Base-by-base conservation (phyloP, 2,888 invertebrate genomes). In the Pardosa pseudoannulata region DNA sequence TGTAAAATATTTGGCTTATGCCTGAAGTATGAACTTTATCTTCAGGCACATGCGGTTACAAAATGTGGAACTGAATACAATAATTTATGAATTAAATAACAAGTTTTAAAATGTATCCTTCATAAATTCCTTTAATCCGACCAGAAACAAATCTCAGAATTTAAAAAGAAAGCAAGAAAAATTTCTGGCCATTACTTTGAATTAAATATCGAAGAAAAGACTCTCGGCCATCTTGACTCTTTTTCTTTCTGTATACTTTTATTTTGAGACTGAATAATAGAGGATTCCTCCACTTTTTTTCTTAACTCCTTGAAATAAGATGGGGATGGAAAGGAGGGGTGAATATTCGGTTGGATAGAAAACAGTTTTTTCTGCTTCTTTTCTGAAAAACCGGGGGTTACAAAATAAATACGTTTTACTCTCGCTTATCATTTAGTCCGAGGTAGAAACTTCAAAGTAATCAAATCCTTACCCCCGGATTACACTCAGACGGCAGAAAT, bases 121-220 rank as follows among this genome's bases (percentile, higher is more conserved):
- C 16, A 65, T 13, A 29, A 65, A 65, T 23, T 65, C 65, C 7
- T 13, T 1, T 1, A 31, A 29, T 31, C 31, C 2, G n/a, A 29
- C 31, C 6, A 29, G n/a, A 31, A 29, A 65, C 29, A 65, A 11
- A n/a, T 31, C 29, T 31, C 16, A 31, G 16, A 13, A 28, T 28
- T 62, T 31, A 31, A 6, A 31, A 65, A 29, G 23, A n/a, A 56
- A n/a, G 65, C 11, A 65, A 65, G 9, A 62, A 62, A 62, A 62
- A 28, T 28, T n/a, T 29, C 29, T 29, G 29, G 65, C n/a, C 65
- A 31, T 65, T 65, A 65, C 13, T 65, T 31, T 65, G 29, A 65
- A 41, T 70, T 70, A 70, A 70, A 70, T 70, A n/a, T 41, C 28
- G 23, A 13, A 70, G 70, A 70, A 70, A 41, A 70, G 70, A 41